phyloP scores from a whole-genome alignment of 2,888 invertebrate species.

The Petrophora chlorosata region DNA sequence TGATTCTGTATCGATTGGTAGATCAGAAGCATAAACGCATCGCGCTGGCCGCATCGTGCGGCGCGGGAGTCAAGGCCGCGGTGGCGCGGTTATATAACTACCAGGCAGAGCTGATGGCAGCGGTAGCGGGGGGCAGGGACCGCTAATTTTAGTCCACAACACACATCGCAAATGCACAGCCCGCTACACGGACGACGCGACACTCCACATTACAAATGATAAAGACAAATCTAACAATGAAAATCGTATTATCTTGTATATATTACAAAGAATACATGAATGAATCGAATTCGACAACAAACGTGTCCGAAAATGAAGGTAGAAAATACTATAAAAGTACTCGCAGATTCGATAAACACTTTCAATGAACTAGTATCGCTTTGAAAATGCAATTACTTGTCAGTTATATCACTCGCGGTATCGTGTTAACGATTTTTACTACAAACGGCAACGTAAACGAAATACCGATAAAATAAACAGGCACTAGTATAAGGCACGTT shows the following conservation, averaged over 20 bases:
- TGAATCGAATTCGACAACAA: too few relatives aligned
- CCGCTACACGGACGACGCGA: conserved; percentile 29
- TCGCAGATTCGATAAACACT: conserved; percentile 4
- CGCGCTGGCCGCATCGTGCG: conserved; percentile 51
- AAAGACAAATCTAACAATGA: neutral
- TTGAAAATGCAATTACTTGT: conserved; percentile 13
- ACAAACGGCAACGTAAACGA: conserved; percentile 27
- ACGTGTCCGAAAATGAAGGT: conserved; percentile 17
- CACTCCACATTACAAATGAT: conserved; percentile 1
- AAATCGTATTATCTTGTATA: too few relatives aligned
- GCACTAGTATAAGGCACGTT: conserved; percentile 54
- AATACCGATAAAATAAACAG: conserved; percentile 39
- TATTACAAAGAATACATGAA: too few relatives aligned
- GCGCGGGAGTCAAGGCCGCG: conserved; percentile 83
- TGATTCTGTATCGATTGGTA: conserved; percentile 8
- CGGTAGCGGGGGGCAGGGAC: conserved; percentile 64
- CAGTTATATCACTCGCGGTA: conserved; percentile 23
- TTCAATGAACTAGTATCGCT: neutral
- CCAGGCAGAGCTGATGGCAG: conserved; percentile 32
- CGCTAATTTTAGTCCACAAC: conserved; percentile 79
- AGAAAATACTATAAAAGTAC: conserved; percentile 4
- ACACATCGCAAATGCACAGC: conserved; percentile 54
- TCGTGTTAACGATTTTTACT: conserved; percentile 20
- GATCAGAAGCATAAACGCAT: conserved; percentile 17
- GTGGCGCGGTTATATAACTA: conserved; percentile 75